Percentiles rank a stretch among this genome's conserved stretches.
Evolutionary conservation across 1,140 invertebrate genomes (phyloP).

Genomic region (Pissodes strobi): DNA sequence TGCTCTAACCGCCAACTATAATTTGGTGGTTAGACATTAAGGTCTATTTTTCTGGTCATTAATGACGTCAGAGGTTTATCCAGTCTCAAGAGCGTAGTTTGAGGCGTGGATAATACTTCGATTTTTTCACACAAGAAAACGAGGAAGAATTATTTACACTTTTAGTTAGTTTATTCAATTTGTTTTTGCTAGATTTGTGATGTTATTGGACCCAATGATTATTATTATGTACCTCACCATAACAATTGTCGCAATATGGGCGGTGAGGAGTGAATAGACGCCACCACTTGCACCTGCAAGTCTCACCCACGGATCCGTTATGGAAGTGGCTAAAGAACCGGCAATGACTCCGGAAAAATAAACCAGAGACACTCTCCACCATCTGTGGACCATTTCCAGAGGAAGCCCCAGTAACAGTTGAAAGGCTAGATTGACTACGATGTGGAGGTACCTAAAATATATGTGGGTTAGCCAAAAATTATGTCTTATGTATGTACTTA

Average conservation of each 20-base stretch:
- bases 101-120: no score
- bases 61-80: no score
- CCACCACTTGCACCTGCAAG: slow-evolving; percentile 95
- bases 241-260: slow-evolving; percentile 92
- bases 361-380: slow-evolving; percentile 84
- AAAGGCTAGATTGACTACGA: slow-evolving; percentile 88
- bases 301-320: slow-evolving; percentile 83
- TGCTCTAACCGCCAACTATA: no score
- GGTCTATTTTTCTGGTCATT: no score
- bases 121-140: no score
- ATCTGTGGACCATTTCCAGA: slow-evolving; percentile 93
- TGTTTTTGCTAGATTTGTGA: neutral
- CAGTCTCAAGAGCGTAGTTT: no score
- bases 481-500: slow-evolving; percentile 47
- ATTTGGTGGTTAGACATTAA: no score
- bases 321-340: slow-evolving; percentile 83
- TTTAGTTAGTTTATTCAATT: neutral
- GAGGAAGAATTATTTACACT: no score
- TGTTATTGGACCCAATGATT: neutral
- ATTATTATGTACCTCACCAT: slow-evolving; percentile 66
- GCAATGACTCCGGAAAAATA: slow-evolving; percentile 82
- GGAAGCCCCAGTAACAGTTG: slow-evolving; percentile 91
- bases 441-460: slow-evolving; percentile 74
- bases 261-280: slow-evolving; percentile 92
- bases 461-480: slow-evolving; percentile 56